Evolutionary conservation across 2,888 invertebrate species (phyloP).

Genomic region (Hecatera dysodea): DNA sequence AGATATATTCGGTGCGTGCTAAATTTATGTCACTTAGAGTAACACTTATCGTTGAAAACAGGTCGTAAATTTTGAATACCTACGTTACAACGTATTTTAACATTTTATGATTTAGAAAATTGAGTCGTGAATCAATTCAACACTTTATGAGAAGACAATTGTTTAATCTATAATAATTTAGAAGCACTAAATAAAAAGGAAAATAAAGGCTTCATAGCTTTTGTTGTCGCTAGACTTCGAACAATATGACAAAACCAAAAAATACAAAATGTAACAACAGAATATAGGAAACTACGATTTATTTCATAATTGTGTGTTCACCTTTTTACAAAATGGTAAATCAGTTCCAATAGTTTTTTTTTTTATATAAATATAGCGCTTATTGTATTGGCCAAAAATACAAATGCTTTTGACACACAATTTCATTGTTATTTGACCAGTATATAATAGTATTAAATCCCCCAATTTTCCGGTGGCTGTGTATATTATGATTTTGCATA

Average conservation of each 20-base stretch:
- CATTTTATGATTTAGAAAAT: not conserved
- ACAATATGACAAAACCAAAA: too few species aligned
- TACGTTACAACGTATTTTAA: constrained; percentile 3
- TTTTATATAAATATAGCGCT: not conserved
- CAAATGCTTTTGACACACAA: constrained; percentile 12
- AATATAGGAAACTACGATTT: too few species aligned
- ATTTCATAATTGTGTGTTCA: not conserved
- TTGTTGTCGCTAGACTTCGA: too few species aligned
- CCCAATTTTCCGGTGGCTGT: constrained; percentile 64
- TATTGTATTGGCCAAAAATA: constrained; percentile 4
- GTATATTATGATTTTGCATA: constrained; percentile 66
- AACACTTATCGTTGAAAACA: constrained; percentile 51
- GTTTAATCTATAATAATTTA: not conserved
- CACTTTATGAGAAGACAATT: not conserved
- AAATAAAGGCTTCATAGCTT: too few species aligned
- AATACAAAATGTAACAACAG: too few species aligned
- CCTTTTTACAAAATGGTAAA: not conserved
- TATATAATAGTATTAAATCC: constrained; percentile 63
- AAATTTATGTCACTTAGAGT: constrained; percentile 66
- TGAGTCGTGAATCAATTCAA: not conserved
- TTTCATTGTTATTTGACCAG: constrained; percentile 54
- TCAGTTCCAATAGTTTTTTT: not conserved
- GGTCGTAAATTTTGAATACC: constrained; percentile 52
- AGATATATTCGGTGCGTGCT: constrained; percentile 70
- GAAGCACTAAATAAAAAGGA: too few species aligned